These are phyloP conservation scores for Coilia nasus DNA, from an alignment of 2,797 vertebrate genomes.

Conservation along the genomic window DNA sequence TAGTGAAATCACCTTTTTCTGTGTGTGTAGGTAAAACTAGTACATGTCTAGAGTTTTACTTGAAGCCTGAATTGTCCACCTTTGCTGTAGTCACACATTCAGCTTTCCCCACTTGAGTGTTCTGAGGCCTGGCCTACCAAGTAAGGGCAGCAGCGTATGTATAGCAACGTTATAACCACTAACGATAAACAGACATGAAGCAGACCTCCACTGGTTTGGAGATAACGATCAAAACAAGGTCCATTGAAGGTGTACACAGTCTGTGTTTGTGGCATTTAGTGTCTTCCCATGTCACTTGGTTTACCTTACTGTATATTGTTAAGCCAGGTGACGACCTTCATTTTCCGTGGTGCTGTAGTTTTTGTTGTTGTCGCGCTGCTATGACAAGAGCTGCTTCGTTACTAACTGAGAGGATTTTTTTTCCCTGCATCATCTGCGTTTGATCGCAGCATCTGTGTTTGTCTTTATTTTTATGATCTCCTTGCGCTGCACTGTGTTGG, in stretches of 20 bases:
- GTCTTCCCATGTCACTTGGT: not conserved
- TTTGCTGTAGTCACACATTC: not conserved
- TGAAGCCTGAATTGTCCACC: no score
- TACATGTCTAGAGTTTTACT: no score
- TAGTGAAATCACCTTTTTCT: no score
- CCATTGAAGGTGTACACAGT: not conserved
- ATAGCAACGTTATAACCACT: no score
- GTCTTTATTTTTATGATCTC: not conserved
- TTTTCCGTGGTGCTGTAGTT: not conserved
- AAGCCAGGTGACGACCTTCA: not conserved
- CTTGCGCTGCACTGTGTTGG: not conserved
- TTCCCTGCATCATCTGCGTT: not conserved
- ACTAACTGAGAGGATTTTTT: not conserved
- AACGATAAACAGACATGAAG: not conserved
- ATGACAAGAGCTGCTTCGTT: not conserved
- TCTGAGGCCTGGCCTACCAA: not conserved
- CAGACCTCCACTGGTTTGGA: not conserved
- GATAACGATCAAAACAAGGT: not conserved
- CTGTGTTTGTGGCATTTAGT: not conserved
- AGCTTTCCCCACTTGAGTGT: not conserved
- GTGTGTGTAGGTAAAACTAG: no score
- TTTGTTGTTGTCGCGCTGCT: not conserved
- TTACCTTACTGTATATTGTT: not conserved
- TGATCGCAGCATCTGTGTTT: not conserved
- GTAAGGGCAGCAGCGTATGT: not conserved